phyloP scores from a whole-genome alignment of 2,113 vertebrate species.

The Sciurus niger region DNA sequence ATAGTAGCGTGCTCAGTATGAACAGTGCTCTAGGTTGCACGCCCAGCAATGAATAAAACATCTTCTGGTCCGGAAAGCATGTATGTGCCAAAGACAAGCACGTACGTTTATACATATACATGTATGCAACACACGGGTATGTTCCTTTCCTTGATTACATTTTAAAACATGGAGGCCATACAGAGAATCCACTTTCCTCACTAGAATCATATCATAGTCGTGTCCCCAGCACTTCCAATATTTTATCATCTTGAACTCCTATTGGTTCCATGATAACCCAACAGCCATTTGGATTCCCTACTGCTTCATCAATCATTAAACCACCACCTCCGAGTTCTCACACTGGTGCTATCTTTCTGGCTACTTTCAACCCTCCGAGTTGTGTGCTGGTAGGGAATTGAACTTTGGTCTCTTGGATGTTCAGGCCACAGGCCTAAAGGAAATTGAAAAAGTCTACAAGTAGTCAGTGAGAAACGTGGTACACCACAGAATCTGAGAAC shows the following conservation, averaged over 20 bases:
- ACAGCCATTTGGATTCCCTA: not conserved
- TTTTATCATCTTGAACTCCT: not conserved
- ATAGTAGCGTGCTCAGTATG: not conserved
- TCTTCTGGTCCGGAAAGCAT: not conserved
- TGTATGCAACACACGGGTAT: not conserved
- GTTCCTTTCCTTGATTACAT: not conserved
- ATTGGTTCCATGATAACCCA: not conserved
- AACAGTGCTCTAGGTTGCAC: no score
- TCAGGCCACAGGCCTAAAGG: not conserved
- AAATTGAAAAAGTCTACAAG: not conserved
- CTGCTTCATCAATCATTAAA: slow-evolving; percentile 1
- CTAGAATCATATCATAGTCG: not conserved
- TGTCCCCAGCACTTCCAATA: not conserved
- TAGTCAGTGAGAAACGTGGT: not conserved
- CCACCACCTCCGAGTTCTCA: not conserved
- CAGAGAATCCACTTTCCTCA: not conserved
- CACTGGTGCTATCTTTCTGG: not conserved
- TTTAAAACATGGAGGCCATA: not conserved
- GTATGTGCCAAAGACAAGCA: fast-evolving
- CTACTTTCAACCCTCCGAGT: slow-evolving; percentile 34
- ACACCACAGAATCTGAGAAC: not conserved
- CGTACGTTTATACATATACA: not conserved
- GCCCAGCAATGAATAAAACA: not conserved
- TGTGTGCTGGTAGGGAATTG: not conserved
- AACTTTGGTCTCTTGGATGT: not conserved